Conservation (phyloP, 2,797 vertebrate species). For the Pseudochirops corinnae region DNA sequence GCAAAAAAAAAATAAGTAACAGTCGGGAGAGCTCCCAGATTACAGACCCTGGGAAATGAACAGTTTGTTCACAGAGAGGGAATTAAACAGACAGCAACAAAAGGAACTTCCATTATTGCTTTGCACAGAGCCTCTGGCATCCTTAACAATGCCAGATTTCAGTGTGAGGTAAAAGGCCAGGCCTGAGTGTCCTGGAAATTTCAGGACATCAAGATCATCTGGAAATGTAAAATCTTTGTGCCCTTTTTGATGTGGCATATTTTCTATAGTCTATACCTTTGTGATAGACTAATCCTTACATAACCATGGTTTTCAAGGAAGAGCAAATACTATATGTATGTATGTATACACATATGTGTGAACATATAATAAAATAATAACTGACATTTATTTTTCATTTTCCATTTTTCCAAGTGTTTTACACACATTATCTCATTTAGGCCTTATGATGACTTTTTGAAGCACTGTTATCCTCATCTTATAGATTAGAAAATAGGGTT, state of each 20-base stretch:
- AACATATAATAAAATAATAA: too few species aligned
- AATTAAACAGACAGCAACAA: constrained; percentile 1
- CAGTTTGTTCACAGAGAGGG: not conserved
- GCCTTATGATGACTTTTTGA: not conserved
- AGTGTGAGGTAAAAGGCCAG: not conserved
- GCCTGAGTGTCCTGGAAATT: not conserved
- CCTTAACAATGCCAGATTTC: constrained; percentile 2
- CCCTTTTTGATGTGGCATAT: not conserved
- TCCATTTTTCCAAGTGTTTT: not conserved
- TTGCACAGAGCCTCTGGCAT: not conserved
- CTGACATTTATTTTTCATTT: not conserved
- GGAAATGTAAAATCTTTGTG: not conserved
- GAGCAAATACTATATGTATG: not conserved
- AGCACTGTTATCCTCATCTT: not conserved
- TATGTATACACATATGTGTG: too few species aligned
- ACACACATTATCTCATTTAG: not conserved
- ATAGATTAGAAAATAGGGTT: not conserved
- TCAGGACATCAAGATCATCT: not conserved
- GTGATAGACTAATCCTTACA: not conserved
- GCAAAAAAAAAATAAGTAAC: not conserved
- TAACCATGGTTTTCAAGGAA: not conserved
- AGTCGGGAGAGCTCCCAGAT: constrained; percentile 6
- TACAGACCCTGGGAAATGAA: constrained; percentile 26
- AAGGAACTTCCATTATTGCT: not conserved
- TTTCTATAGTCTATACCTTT: not conserved